A percentile compares a stretch with the other conserved stretches of the same genome.
Conservation (phyloP, 2,113 vertebrate species). For the Gambusia affinis region DNA sequence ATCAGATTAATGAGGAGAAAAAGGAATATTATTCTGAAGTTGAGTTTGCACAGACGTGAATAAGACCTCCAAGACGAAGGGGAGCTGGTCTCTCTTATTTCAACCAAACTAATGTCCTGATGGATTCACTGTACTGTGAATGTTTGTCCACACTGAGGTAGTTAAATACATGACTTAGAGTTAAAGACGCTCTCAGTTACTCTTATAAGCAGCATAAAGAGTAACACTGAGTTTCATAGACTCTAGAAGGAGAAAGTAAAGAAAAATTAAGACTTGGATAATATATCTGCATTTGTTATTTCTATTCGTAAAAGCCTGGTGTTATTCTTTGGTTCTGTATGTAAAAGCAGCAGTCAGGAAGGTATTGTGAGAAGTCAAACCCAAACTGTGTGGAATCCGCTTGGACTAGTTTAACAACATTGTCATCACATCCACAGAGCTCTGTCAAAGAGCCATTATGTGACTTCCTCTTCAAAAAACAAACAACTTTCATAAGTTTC, state of each 20-base stretch:
- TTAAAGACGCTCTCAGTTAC: constrained; percentile 62
- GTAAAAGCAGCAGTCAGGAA: neutral
- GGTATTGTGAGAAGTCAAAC: neutral
- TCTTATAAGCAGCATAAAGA: constrained; percentile 31
- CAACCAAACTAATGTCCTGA: constrained; percentile 25
- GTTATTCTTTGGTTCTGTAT: neutral
- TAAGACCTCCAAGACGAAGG: neutral
- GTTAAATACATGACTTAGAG: constrained; percentile 67
- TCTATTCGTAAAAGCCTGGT: neutral
- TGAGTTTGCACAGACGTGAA: constrained; percentile 6
- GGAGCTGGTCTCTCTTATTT: constrained; percentile 16
- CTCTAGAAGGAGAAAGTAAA: neutral
- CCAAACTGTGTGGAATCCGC: constrained; percentile 31
- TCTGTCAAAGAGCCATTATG: neutral
- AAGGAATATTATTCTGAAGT: constrained; percentile 47
- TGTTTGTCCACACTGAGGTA: constrained; percentile 68
- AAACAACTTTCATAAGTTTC: neutral
- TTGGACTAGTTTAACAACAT: constrained; percentile 45
- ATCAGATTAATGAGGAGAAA: constrained; percentile 71
- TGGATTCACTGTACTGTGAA: constrained; percentile 56
- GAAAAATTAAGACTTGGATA: neutral
- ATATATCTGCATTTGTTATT: neutral
- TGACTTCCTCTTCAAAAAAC: neutral
- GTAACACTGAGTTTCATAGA: constrained; percentile 33
- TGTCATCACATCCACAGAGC: neutral